A percentile compares a stretch with the other conserved stretches of the same genome.
phyloP scores from a whole-genome alignment of 2,113 vertebrate genomes.

The Ciconia maguari region DNA sequence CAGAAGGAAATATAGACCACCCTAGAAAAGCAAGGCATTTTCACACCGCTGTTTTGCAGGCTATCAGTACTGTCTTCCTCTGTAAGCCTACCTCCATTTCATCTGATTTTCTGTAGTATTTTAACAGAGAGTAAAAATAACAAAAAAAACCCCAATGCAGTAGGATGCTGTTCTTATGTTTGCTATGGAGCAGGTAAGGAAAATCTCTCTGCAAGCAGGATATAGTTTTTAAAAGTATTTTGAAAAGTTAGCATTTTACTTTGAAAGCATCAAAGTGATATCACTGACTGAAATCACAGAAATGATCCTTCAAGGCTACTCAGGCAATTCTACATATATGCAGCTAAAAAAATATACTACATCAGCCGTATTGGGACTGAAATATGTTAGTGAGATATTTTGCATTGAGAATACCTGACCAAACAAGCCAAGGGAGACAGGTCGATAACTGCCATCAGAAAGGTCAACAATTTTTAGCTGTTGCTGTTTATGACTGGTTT shows the following conservation, averaged over 20 bases:
- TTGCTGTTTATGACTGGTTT: not conserved
- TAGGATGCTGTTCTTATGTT: not conserved
- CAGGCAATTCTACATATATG: not conserved
- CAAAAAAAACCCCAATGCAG: accelerated
- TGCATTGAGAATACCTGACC: not conserved
- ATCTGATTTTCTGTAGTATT: not conserved
- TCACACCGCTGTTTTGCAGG: not conserved
- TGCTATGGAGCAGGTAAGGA: not conserved
- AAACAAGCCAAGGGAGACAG: not conserved
- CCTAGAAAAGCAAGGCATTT: not conserved
- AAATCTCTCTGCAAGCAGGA: not conserved
- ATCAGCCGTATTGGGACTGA: not conserved
- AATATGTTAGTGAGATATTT: not conserved
- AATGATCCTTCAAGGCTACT: not conserved
- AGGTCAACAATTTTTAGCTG: not conserved
- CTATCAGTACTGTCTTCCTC: not conserved
- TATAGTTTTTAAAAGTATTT: not conserved
- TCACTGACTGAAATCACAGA: not conserved
- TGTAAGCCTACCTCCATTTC: not conserved
- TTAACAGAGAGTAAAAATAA: not conserved
- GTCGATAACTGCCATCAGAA: not conserved
- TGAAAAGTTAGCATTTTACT: not conserved
- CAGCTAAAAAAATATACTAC: not conserved
- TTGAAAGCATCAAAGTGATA: not conserved
- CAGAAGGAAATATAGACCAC: not conserved